Conservation (phyloP, 2,113 vertebrate genomes). For the Salminus brasiliensis region DNA sequence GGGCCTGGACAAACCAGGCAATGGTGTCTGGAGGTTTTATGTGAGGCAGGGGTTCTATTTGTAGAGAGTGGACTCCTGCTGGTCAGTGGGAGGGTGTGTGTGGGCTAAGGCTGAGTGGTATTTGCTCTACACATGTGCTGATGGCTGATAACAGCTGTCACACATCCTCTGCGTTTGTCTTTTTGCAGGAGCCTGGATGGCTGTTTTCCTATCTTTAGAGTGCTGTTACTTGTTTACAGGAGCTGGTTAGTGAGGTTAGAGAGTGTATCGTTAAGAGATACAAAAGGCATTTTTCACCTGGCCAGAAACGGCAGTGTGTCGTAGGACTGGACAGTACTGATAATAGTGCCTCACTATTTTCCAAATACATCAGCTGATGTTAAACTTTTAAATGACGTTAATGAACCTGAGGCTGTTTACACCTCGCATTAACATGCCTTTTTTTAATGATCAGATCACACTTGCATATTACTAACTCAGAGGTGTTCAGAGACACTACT, state of each 20-base stretch:
- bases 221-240: slow-evolving; percentile 14
- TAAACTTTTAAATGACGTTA: neutral
- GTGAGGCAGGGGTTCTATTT: neutral
- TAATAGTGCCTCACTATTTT: neutral
- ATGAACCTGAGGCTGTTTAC: neutral
- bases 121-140: slow-evolving; percentile 43
- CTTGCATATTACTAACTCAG: too few species aligned
- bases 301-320: neutral
- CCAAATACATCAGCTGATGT: neutral
- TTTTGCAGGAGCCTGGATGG: slow-evolving; percentile 7
- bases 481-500: too few species aligned
- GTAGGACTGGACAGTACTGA: neutral
- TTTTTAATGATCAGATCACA: too few species aligned
- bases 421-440: too few species aligned
- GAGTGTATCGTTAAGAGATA: slow-evolving; percentile 4
- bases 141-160: slow-evolving; percentile 48
- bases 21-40: neutral
- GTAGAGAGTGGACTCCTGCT: neutral
- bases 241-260: neutral
- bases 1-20: neutral
- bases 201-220: slow-evolving; percentile 13
- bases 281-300: slow-evolving; percentile 11
- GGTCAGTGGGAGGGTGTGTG: neutral
- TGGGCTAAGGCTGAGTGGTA: slow-evolving; percentile 25
- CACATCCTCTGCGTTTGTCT: slow-evolving; percentile 25